Base-by-base conservation (phyloP, 1,140 invertebrate species). In the Campoletis sonorensis region DNA sequence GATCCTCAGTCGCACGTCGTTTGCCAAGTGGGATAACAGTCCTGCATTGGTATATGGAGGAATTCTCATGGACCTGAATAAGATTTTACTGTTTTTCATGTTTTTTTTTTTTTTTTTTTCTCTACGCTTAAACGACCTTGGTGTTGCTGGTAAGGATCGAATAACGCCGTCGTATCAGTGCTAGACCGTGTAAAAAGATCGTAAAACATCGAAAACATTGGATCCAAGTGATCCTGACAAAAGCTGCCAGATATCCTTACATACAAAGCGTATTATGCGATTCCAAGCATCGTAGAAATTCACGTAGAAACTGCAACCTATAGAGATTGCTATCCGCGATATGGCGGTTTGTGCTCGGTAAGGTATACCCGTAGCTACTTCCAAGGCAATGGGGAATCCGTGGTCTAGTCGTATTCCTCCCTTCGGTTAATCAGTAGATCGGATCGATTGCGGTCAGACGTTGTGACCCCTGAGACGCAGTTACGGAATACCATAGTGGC, bases 171-270 rank as follows among this genome's bases (percentile, higher is more conserved):
- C 18, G 54, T n/a, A 18, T 23, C 21, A 58, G 18, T 58, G 21
- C 54, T 4, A 58, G 54, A 58, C 18, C 40, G 2, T 45, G 1
- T 13, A 1, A 64, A 18, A 37, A 78, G 58, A 61, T 78, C 76
- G 76, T 77, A 78, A 78, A 78, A 64, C 58, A 78, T 40, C 26
- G 76, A 49, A 78, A 67, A 77, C 21, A 33, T 64, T 67, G 30
- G 76, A 21, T 27, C 2, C 27, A 10, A 11, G 1, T 16, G 21
- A 54, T 27, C 23, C 49, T 27, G 40, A 23, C 30, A 75, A 75
- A 54, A 26, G 23, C 40, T 49, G 16, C 72, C 11, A 16, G 45
- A n/a, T n/a, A 64, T 64, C 51, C 61, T 64, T 64, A 26, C n/a
- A 10, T 64, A 26, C 4, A 64, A 10, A n/a, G 18, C 5, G 23